Evolutionary conservation across 2,797 vertebrate species (phyloP), one percentile per base, ranked within the genome.

Genomic region (Rhynchotus rufescens): DNA sequence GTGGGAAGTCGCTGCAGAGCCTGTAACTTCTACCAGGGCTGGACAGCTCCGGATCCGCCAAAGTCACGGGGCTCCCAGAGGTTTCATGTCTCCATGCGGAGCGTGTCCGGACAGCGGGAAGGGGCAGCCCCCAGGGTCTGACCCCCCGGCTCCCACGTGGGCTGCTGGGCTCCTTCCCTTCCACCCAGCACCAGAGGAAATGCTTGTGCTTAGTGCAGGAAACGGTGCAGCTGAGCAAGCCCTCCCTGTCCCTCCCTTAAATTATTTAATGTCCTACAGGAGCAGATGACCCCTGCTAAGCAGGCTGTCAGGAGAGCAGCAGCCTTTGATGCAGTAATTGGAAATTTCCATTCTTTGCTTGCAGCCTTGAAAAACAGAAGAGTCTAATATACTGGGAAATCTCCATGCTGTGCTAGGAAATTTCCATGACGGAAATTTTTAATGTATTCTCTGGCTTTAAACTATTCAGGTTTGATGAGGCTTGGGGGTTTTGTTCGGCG

Each of bases 311-410:
- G 97, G 97, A 97, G 95, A 97, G 96, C 94, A 97, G 93, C 96
- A 96, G 97, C 95, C 93, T 97, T 98, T 94, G 96, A 97, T 97
- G 97, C 97, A 97, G 97, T 96, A 95, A 97, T 97, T 97, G 98
- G 97, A 98, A 98, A 98, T 98, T 98, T 98, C 98, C 98, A 98
- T 98, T 97, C 97, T 98, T 97, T 97, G 96, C 97, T 97, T 96
- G 95, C 97, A 97, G 97, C 95, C 93, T 96, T 96, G 93, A 91
- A 92, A 97, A 97, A 96, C 97, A 96, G 79, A 97, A 97, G 96
- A 95, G 92, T 92, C 95, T 96, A 91, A 97, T 96, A 97, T 80
- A 96, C 96, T 97, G 95, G 97, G 97, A 97, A 97, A 97, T 96
- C 97, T 96, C 97, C 96, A 94, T 88, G 94, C 97, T 98, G 96